Base-by-base conservation (phyloP, 2,888 invertebrate genomes). In the Hypselothyrea guttata region DNA sequence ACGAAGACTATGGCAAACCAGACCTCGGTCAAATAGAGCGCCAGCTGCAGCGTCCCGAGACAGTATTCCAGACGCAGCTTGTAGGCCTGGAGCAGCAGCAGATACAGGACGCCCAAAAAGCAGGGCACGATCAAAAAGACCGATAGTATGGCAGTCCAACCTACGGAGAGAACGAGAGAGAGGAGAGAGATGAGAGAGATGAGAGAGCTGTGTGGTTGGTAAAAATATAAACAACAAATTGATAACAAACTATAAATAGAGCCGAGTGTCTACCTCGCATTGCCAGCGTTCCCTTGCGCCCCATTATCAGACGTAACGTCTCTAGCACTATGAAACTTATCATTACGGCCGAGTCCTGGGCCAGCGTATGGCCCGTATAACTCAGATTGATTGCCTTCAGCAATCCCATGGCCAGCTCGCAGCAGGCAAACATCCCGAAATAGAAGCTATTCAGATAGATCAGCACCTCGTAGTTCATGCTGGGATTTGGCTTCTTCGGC, bases 11-110 rank as follows among this genome's bases (percentile, higher is more conserved):
- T 92, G 45, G 96, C 89, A 72, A 87, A 89, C 86, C 88, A 89
- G 72, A 89, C 67, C 82, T 89, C 88, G 44, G 96, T 91, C 7
- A 93, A 92, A 85, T 97, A 94, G 85, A 98, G 93, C 75, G 93
- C 93, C 44, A 98, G 91, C 92, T 96, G 95, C 77, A 97, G 95
- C 37, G 94, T 94, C 88, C 96, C 95, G 86, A 97, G 93, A 74
- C 98, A 96, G 81, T 96, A 94, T 90, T 98, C 98, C 63, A 97
- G 91, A 65, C 95, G 92, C 38, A 98, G 92, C 44, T 96, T 95
- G 89, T 96, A 96, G 37, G 95, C 95, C 90, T 98, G 98, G 93
- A 96, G 95, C 48, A 96, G 91, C 38, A 98, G 92, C 86, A 97
- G 93, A 90, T 97, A 98, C 65, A 96, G 91, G 7, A 96, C 94